phyloP scores from a whole-genome alignment of 1,140 invertebrate species.

The Drosophila pruinosa region DNA sequence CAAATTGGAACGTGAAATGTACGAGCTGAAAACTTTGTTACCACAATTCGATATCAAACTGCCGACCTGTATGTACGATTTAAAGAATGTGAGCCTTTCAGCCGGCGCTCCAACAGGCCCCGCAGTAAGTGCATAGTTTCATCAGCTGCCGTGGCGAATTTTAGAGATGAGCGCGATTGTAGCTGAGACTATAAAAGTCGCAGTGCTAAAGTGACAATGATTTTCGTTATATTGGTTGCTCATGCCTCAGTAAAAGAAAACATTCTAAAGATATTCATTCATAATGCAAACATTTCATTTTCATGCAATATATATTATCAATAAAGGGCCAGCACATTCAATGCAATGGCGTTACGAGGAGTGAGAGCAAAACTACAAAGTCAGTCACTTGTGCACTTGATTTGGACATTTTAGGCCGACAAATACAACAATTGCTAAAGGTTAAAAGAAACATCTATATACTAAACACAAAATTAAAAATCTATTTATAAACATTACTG shows the following conservation, averaged over 20 bases:
- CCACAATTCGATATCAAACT: constrained; percentile 79
- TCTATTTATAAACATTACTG: constrained; percentile 61
- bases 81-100: constrained; percentile 69
- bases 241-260: background rate
- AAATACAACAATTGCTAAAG: constrained; percentile 80
- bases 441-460: constrained; percentile 55
- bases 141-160: constrained; percentile 31
- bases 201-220: constrained; percentile 15
- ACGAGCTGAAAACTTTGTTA: constrained; percentile 77
- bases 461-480: constrained; percentile 45
- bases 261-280: background rate
- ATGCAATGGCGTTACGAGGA: constrained; percentile 35
- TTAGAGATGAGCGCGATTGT: constrained; percentile 25
- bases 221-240: constrained; percentile 2
- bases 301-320: constrained; percentile 17
- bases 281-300: constrained; percentile 18
- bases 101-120: constrained; percentile 10
- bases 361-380: constrained; percentile 36
- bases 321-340: constrained; percentile 39
- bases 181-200: background rate
- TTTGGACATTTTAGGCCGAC: constrained; percentile 77
- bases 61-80: constrained; percentile 78
- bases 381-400: constrained; percentile 71
- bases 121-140: constrained; percentile 48
- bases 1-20: constrained; percentile 56